These are phyloP conservation scores for Hedya salicella DNA, from an alignment of 2,888 invertebrate species.

Conservation along the genomic window DNA sequence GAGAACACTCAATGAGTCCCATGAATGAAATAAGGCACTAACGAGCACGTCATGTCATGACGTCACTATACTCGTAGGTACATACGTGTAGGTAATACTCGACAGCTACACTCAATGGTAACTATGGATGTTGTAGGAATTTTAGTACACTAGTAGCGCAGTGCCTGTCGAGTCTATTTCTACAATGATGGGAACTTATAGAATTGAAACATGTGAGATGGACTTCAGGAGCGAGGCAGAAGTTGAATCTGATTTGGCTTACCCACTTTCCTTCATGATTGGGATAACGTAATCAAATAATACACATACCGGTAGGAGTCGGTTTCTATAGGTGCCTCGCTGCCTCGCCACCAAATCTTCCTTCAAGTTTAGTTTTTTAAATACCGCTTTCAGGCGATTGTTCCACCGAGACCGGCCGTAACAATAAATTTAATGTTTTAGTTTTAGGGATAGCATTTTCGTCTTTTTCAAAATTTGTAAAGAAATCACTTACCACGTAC, in stretches of 20 bases:
- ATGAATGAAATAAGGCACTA: background rate
- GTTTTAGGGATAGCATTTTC: conserved; percentile 13
- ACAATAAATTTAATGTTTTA: conserved; percentile 6
- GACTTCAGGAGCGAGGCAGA: background rate
- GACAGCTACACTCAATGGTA: background rate
- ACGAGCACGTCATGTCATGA: no score
- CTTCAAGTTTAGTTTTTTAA: background rate
- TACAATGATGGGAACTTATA: background rate
- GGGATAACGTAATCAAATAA: no score
- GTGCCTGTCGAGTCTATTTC: background rate
- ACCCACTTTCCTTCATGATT: no score
- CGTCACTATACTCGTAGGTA: background rate
- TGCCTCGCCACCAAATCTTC: no score
- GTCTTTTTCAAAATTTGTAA: conserved; percentile 15
- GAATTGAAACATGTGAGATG: background rate
- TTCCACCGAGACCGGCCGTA: conserved; percentile 4
- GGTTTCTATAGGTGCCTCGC: no score
- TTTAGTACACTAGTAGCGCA: background rate
- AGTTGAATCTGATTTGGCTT: no score
- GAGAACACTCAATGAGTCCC: background rate
- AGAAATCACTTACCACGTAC: background rate
- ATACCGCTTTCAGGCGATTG: background rate
- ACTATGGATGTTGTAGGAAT: background rate
- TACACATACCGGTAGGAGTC: no score
- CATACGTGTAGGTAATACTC: background rate